These are phyloP conservation scores for Ceratoteleas bidentatus DNA, from an alignment of 1,140 invertebrate species.

Conservation along the genomic window DNA sequence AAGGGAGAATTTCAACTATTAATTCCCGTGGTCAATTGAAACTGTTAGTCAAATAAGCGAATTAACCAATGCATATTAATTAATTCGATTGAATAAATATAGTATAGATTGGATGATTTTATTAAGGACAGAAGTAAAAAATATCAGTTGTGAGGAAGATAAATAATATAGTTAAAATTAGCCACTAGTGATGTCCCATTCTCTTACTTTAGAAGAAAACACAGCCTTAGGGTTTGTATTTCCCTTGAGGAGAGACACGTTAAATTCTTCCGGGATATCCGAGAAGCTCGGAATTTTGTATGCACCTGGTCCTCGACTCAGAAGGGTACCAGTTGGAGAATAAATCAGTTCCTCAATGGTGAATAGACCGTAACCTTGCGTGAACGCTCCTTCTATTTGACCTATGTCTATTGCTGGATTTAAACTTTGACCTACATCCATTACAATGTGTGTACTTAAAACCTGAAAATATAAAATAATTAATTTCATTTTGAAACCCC, in stretches of 20 bases:
- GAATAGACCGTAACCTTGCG: constrained; percentile 96
- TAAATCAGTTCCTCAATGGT: constrained; percentile 94
- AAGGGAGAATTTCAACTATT: too few relatives aligned
- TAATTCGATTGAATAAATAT: too few relatives aligned
- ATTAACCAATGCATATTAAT: too few relatives aligned
- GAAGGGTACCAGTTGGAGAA: constrained; percentile 90
- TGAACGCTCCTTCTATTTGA: constrained; percentile 96
- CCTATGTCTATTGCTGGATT: constrained; percentile 98
- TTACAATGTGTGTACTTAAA: constrained; percentile 94
- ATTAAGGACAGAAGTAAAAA: too few relatives aligned
- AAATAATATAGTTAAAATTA: too few relatives aligned
- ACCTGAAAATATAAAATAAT: constrained; percentile 82
- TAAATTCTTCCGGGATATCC: constrained; percentile 95
- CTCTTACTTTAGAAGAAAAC: constrained; percentile 93
- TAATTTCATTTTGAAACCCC: too few relatives aligned
- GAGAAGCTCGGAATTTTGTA: constrained; percentile 96
- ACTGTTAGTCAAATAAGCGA: too few relatives aligned
- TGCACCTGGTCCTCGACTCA: constrained; percentile 93
- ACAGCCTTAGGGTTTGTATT: constrained; percentile 93
- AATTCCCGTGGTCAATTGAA: too few relatives aligned
- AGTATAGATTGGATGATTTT: too few relatives aligned
- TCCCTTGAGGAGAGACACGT: constrained; percentile 94
- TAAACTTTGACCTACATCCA: constrained; percentile 95
- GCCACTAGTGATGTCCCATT: background rate
- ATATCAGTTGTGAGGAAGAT: too few relatives aligned